A percentile compares a stretch with the other conserved stretches of the same genome.
Evolutionary conservation across 2,888 invertebrate species (phyloP).

Genomic region (Chesias legatella): DNA sequence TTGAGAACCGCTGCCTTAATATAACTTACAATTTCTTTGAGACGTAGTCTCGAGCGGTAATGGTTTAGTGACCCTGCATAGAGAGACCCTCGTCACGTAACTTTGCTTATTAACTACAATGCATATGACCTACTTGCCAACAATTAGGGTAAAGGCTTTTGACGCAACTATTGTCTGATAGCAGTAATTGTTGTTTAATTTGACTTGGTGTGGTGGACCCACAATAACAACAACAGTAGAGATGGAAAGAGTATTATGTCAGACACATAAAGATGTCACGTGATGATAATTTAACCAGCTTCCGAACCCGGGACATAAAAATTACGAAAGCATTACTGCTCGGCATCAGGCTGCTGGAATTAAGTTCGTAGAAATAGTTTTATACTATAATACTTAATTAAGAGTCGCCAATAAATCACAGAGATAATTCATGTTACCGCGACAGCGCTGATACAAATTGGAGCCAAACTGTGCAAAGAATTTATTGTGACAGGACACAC

Average conservation of each 20-base stretch:
- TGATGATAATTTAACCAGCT: too few species aligned
- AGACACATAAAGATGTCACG: too few species aligned
- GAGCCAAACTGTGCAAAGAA: conserved; percentile 23
- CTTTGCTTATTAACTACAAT: conserved; percentile 20
- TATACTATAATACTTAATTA: too few species aligned
- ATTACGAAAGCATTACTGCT: too few species aligned
- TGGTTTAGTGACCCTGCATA: conserved; percentile 5
- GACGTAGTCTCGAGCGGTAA: conserved; percentile 3
- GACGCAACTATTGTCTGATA: conserved; percentile 9
- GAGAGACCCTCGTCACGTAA: conserved; percentile 10
- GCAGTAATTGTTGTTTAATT: conserved; percentile 2
- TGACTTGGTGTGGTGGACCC: background rate
- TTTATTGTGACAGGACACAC: conserved; percentile 39
- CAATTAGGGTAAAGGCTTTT: conserved; percentile 14
- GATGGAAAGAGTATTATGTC: too few species aligned
- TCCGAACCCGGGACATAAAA: too few species aligned
- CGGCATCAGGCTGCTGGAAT: too few species aligned
- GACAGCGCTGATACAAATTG: background rate
- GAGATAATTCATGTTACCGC: too few species aligned
- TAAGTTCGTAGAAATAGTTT: too few species aligned
- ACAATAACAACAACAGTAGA: background rate
- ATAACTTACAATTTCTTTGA: conserved; percentile 3
- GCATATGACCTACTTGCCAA: conserved; percentile 12
- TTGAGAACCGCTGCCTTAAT: too few species aligned
- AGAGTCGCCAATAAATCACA: too few species aligned